phyloP scores from a whole-genome alignment of 2,797 vertebrate species.

The Poecilia gillii region DNA sequence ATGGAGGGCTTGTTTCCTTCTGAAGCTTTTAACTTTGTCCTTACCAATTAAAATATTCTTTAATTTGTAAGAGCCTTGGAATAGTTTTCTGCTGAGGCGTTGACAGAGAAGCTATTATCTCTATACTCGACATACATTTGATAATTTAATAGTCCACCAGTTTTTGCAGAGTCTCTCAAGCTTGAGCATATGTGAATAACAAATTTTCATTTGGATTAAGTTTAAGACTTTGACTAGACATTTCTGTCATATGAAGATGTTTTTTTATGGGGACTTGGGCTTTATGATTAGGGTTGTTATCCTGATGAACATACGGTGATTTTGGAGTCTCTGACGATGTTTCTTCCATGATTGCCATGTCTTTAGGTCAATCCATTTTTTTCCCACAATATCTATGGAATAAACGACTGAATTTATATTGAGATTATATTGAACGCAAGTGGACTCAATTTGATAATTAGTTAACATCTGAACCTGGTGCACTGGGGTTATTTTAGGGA shows the following conservation, averaged over 20 bases:
- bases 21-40: background rate
- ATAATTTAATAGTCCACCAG: background rate
- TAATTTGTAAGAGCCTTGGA: conserved; percentile 16
- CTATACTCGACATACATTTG: background rate
- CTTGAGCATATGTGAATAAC: background rate
- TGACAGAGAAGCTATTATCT: background rate
- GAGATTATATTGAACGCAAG: background rate
- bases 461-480: background rate
- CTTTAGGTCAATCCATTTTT: background rate
- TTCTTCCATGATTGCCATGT: background rate
- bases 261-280: background rate
- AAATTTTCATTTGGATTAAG: background rate
- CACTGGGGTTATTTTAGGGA: background rate
- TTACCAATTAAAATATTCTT: background rate
- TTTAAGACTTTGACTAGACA: background rate
- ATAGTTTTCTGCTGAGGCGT: conserved; percentile 1
- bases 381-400: background rate
- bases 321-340: background rate
- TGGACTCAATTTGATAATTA: background rate
- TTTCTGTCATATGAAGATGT: background rate
- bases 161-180: background rate
- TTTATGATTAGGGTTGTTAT: background rate
- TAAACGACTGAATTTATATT: background rate
- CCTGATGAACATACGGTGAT: no score
- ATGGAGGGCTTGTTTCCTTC: background rate